Evolutionary conservation across 2,888 invertebrate genomes (phyloP), one percentile per base, ranked within the genome.

Genomic region (Drosophila anomalipes): DNA sequence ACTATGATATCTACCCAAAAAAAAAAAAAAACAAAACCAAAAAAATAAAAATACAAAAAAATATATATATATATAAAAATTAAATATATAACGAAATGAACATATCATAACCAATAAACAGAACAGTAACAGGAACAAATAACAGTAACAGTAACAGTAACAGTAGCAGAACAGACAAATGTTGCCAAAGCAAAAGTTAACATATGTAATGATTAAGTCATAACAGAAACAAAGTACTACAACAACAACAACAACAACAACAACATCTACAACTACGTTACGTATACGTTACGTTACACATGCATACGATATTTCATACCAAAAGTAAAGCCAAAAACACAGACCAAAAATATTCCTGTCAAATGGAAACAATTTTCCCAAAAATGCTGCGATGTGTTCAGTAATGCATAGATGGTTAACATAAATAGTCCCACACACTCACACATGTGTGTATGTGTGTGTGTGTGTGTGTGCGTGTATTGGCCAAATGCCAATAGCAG

Each of bases 281-380:
- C 74, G 74, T 69, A 75, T 71, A 77, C 77, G 77, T 41, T 56
- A 67, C 70, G 70, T 59, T 62, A 76, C 79, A 70, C 78, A 77
- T 70, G 70, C 74, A 82, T 79, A 82, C 69, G 44, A 72, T 54
- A 73, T 63, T 66, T 53, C 61, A 66, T 54, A 66, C 47, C 35
- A 51, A 61, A 41, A 22, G 19, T 47, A 66, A 35, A 30, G 28
- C 41, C 58, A 49, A 56, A 57, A 53, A 28, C 54, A 52, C 22
- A 44, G 41, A 57, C 28, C 22, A 16, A 47, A 30, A 44, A 39
- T 49, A 54, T 54, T 52, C 47, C 19, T 35, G 28, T 22, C 62
- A 16, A 47, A 66, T 22, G 47, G 16, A 52, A 68, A 47, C 22
- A 54, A 49, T 12, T 41, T 35, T 30, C 22, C 28, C 35, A 28